Percentiles rank a stretch among this genome's conserved stretches.
Conservation (phyloP, 2,113 vertebrate species). For the Datnioides undecimradiatus region DNA sequence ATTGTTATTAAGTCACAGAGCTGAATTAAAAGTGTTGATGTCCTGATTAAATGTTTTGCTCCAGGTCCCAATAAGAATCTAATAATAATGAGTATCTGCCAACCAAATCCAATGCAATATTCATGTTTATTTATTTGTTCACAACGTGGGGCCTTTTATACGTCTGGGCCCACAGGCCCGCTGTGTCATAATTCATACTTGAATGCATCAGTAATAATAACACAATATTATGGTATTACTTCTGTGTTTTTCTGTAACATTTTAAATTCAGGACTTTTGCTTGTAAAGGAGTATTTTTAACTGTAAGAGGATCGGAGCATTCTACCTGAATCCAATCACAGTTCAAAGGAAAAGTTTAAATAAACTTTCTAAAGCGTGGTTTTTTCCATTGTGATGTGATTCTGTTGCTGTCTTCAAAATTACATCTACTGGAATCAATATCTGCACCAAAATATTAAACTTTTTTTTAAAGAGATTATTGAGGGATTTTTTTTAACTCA, state of each 20-base stretch:
- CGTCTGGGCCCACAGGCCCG: not conserved
- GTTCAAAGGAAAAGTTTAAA: not conserved
- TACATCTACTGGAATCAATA: not conserved
- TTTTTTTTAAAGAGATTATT: too few species aligned
- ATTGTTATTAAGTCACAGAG: too few species aligned
- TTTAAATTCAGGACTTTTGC: not conserved
- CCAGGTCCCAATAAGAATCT: not conserved
- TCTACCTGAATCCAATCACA: not conserved
- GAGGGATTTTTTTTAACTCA: too few species aligned
- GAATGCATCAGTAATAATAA: not conserved
- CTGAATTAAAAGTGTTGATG: too few species aligned
- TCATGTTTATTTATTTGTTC: not conserved
- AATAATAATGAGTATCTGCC: not conserved
- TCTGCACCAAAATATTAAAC: not conserved
- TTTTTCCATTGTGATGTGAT: too few species aligned
- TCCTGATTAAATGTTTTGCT: too few species aligned
- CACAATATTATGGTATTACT: not conserved
- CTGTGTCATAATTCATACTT: not conserved
- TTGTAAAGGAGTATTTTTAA: not conserved
- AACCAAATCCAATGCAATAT: not conserved
- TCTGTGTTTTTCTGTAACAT: not conserved
- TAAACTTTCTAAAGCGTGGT: too few species aligned
- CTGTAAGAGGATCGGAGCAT: not conserved
- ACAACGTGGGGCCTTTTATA: not conserved
- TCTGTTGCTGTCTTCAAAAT: not conserved